phyloP scores from a whole-genome alignment of 2,113 vertebrate genomes.

The Myrmecobius fasciatus region DNA sequence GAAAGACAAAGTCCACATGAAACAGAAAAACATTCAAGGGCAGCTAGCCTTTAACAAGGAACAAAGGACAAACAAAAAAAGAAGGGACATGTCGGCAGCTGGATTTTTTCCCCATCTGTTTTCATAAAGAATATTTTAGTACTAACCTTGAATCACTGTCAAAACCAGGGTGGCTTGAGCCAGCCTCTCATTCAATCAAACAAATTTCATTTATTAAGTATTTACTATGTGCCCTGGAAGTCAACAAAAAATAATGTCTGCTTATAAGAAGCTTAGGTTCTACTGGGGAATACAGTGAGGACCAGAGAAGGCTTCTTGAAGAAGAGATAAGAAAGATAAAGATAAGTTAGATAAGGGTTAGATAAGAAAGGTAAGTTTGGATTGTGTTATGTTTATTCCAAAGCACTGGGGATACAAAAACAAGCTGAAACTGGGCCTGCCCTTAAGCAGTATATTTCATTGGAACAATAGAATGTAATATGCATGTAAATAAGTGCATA shows the following conservation, averaged over 20 bases:
- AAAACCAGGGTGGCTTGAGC: not conserved
- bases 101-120: not conserved
- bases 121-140: slow-evolving; percentile 42
- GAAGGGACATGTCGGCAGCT: not conserved
- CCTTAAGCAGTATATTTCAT: not conserved
- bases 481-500: not conserved
- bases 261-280: too few species aligned
- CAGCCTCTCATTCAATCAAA: not conserved
- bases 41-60: not conserved
- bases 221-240: not conserved
- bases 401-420: not conserved
- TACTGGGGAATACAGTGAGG: too few species aligned
- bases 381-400: not conserved
- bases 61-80: not conserved
- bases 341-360: too few species aligned
- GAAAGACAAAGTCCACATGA: slow-evolving; percentile 22
- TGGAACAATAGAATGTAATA: not conserved
- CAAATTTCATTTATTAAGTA: not conserved
- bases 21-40: not conserved
- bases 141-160: not conserved
- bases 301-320: too few species aligned
- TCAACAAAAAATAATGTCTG: too few species aligned
- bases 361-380: too few species aligned
- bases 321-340: too few species aligned
- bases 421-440: not conserved